Evolutionary conservation across 1,140 invertebrate genomes (phyloP), one percentile per base, ranked within the genome.

Genomic region (Formica exsecta): DNA sequence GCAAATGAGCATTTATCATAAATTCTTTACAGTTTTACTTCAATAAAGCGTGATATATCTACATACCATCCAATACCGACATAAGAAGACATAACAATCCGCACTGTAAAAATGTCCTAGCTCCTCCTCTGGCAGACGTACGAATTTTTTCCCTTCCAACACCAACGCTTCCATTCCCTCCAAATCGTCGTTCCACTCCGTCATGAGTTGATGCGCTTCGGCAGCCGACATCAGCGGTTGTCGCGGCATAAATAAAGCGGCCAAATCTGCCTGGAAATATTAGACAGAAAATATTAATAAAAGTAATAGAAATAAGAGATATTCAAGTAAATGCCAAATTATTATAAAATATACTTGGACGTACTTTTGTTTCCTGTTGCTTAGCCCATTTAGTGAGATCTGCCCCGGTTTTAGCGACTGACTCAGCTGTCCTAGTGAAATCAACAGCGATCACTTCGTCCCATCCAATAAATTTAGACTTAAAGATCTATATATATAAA

Each of bases 391-490:
- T 98, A 4, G 97, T 98, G 38, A 99, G 96, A 95, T 99, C 99
- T 8, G 98, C 99, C 16, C 99, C 99, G 76, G 99, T 99, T 92
- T 98, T 97, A 41, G 97, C 97, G 0, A 99, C 99, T 1, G 99
- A 99, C 94, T 99, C 99, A 0, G 99, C 99, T 2, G 99, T 99
- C 88, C 99, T 96, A 13, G 99, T 99, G 93, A 99, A 99, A 96
- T 99, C 99, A 6, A 99, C 99, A 1, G 99, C 98, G 88, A 99
- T 99, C 0, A 99, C 98, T 96, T 99, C 99, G 94, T 99, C 99
- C 99, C 99, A 99, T 11, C 98, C 99, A 66, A 96, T 95, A 95
- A 99, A 99, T 95, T 99, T 99, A 3, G 98, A 98, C 95, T 99
- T 99, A 95, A 99, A 99, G 83, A 99, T 97, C 96, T 99, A 96